A percentile compares a stretch with the other conserved stretches of the same genome.
Evolutionary conservation across 1,140 invertebrate genomes (phyloP).

Genomic region (Helicoverpa armigera): DNA sequence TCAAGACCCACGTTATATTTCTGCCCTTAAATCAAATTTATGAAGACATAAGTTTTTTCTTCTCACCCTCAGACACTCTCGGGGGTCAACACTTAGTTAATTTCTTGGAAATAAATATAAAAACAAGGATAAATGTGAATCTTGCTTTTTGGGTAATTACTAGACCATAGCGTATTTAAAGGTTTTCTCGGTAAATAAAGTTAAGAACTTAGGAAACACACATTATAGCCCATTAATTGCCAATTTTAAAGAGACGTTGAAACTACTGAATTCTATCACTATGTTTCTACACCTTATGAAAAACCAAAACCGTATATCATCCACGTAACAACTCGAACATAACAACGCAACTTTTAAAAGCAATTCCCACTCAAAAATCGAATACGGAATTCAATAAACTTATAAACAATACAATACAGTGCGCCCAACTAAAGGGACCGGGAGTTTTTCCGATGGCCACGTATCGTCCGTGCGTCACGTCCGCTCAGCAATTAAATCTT

Average conservation of each 20-base stretch:
- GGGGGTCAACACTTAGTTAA: slow-evolving; percentile 28
- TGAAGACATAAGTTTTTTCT: slow-evolving; percentile 42
- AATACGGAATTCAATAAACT: slow-evolving; percentile 10
- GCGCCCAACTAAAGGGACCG: slow-evolving; percentile 27
- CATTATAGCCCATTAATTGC: too few species aligned
- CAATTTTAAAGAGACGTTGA: too few species aligned
- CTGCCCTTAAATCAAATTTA: slow-evolving; percentile 44
- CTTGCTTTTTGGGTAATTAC: neutral
- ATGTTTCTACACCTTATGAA: too few species aligned
- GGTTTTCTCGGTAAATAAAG: neutral
- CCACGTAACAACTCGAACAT: too few species aligned
- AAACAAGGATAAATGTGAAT: neutral
- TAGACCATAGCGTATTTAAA: neutral
- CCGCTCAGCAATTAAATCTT: slow-evolving; percentile 46
- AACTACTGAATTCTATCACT: too few species aligned
- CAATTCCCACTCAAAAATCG: neutral
- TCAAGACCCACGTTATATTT: slow-evolving; percentile 38
- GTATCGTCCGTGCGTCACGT: slow-evolving; percentile 41
- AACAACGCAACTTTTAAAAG: too few species aligned
- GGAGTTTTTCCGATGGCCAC: slow-evolving; percentile 46
- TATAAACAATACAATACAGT: neutral
- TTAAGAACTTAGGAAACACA: neutral
- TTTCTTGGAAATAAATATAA: slow-evolving; percentile 22
- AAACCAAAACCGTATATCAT: too few species aligned
- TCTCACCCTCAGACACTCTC: slow-evolving; percentile 3